Evolutionary conservation across 1,140 invertebrate species (phyloP).

Genomic region (Acromyrmex heyeri): DNA sequence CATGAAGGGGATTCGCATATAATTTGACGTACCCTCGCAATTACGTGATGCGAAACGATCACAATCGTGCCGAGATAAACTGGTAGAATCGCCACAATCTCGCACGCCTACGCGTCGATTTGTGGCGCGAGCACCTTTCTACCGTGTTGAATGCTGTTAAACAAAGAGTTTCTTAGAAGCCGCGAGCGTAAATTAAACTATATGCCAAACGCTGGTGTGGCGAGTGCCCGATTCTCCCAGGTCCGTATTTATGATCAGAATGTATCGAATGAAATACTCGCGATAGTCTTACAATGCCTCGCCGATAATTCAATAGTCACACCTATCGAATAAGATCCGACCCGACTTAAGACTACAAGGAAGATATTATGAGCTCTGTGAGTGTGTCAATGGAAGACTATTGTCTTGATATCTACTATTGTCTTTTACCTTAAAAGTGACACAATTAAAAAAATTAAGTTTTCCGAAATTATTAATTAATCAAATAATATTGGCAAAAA

Average conservation of each 20-base stretch:
- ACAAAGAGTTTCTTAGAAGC: conserved; percentile 50
- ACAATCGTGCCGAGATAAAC: conserved; percentile 41
- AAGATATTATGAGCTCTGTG: neutral
- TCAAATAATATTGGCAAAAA: too few relatives aligned
- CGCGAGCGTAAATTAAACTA: conserved; percentile 55
- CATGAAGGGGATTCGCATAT: conserved; percentile 34
- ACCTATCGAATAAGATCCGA: conserved; percentile 28
- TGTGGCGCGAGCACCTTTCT: conserved; percentile 24
- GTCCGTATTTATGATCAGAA: conserved; percentile 32
- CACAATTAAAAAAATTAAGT: too few relatives aligned
- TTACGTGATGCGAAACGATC: conserved; percentile 45
- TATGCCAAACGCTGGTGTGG: conserved; percentile 11
- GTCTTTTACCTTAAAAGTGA: too few relatives aligned
- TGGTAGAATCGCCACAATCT: conserved; percentile 54
- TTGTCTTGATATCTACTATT: neutral
- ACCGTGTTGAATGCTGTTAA: conserved; percentile 46
- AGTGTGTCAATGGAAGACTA: neutral
- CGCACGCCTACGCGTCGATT: conserved; percentile 47
- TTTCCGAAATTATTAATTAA: too few relatives aligned
- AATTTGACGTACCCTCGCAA: conserved; percentile 58
- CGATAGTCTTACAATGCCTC: neutral
- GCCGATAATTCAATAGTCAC: conserved; percentile 46
- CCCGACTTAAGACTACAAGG: neutral
- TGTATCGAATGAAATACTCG: conserved; percentile 23
- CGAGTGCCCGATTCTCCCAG: conserved; percentile 24